Evolutionary conservation across 1,140 invertebrate species (phyloP).

Genomic region (Lasioglossum albipes): DNA sequence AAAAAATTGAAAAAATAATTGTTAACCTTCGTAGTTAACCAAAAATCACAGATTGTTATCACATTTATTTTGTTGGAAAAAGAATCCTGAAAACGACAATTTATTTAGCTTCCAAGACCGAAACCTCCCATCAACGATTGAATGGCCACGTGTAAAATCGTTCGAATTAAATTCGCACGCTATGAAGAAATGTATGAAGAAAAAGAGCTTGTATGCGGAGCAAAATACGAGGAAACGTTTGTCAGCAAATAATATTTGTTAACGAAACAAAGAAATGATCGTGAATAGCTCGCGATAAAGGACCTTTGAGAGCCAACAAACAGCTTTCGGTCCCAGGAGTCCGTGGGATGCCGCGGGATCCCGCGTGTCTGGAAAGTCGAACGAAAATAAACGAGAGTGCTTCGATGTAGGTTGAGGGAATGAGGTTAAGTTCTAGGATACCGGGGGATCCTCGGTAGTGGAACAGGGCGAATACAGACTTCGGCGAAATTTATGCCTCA

Average conservation of each 20-base stretch:
- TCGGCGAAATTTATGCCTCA: conserved; percentile 32
- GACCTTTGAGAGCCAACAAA: conserved; percentile 45
- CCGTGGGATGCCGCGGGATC: conserved; percentile 34
- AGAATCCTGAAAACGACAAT: too few relatives aligned
- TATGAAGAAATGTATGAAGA: too few relatives aligned
- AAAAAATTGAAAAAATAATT: too few relatives aligned
- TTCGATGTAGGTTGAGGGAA: conserved; percentile 59
- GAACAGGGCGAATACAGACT: conserved; percentile 35
- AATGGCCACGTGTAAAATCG: too few relatives aligned
- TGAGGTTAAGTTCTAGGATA: conserved; percentile 64
- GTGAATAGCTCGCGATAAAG: conserved; percentile 36
- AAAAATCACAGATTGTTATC: too few relatives aligned
- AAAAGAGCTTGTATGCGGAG: too few relatives aligned
- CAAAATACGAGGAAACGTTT: too few relatives aligned
- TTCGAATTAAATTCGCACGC: too few relatives aligned
- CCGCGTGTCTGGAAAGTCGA: conserved; percentile 60
- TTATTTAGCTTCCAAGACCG: too few relatives aligned
- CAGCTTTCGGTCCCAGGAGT: conserved; percentile 16
- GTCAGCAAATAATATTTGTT: background rate
- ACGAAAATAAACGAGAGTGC: conserved; percentile 56
- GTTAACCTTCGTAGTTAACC: too few relatives aligned
- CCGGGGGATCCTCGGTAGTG: conserved; percentile 52
- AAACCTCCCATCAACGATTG: too few relatives aligned
- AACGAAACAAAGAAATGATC: background rate
- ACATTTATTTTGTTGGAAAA: too few relatives aligned